Evolutionary conservation across 2,797 vertebrate genomes (phyloP).

Genomic region (Pelobates cultripes): DNA sequence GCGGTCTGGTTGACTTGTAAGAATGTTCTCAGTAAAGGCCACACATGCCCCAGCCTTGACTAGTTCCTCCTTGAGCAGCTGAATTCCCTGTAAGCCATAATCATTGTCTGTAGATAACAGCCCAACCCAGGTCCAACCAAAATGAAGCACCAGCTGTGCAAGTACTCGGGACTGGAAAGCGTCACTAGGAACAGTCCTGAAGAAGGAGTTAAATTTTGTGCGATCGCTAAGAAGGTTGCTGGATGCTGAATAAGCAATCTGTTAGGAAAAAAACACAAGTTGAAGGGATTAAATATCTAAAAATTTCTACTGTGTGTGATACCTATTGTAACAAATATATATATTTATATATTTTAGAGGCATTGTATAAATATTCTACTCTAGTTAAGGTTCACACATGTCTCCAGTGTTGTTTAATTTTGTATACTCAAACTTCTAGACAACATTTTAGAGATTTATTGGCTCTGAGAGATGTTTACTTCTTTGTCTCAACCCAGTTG

Average conservation of each 20-base stretch:
- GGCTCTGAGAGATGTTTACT: no score
- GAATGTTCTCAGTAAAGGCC: conserved; percentile 21
- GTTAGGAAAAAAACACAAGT: not conserved
- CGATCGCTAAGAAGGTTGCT: conserved; percentile 25
- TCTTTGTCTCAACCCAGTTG: no score
- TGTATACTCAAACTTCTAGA: no score
- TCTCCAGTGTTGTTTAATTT: no score
- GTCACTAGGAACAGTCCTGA: conserved; percentile 32
- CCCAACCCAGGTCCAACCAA: conserved; percentile 38
- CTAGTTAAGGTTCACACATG: no score
- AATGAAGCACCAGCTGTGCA: conserved; percentile 27
- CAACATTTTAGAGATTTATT: no score
- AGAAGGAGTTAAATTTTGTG: conserved; percentile 38
- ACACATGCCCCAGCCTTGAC: conserved; percentile 13
- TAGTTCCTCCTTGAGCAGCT: conserved; percentile 15
- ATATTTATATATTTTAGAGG: no score
- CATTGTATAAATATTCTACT: no score
- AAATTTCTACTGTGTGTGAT: no score
- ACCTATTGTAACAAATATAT: no score
- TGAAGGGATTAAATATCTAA: no score
- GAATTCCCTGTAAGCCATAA: conserved; percentile 25
- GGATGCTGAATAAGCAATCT: conserved; percentile 22
- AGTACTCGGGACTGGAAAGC: conserved; percentile 19
- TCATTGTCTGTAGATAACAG: conserved; percentile 32
- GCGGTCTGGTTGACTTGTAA: not conserved